These are phyloP conservation scores for Burhinus oedicnemus DNA, from an alignment of 2,113 vertebrate species.

Conservation along the genomic window DNA sequence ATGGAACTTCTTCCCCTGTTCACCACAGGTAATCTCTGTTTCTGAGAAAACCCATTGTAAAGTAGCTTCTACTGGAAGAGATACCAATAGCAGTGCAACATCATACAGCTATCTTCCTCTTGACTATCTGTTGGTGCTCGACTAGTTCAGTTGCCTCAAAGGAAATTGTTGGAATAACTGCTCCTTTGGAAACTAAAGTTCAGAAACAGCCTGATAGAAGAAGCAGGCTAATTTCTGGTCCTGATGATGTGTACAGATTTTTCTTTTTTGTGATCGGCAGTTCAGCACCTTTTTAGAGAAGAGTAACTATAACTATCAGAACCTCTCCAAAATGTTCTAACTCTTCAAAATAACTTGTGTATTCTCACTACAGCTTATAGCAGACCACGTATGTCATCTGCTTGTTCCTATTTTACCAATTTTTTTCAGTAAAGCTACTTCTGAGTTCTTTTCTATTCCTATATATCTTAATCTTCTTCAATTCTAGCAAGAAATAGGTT, in stretches of 20 bases:
- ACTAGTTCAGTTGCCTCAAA: neutral
- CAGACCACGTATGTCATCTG: neutral
- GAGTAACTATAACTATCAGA: neutral
- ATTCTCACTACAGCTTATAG: neutral
- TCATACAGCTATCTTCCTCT: neutral
- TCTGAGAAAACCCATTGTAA: neutral
- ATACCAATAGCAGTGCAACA: rapidly evolving
- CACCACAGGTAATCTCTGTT: neutral
- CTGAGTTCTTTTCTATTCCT: neutral
- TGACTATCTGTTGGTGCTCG: neutral
- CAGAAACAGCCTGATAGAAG: neutral
- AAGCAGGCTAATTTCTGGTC: neutral
- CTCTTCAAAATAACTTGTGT: neutral
- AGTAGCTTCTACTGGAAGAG: neutral
- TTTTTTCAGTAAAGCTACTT: neutral
- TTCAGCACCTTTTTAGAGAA: neutral
- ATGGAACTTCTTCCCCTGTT: neutral
- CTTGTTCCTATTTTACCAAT: neutral
- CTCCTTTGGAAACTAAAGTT: neutral
- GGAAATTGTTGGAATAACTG: neutral
- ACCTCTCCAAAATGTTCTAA: neutral
- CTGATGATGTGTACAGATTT: neutral
- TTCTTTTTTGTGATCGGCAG: neutral
- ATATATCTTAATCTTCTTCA: neutral
- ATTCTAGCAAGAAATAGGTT: neutral